Conservation (phyloP, 2,888 invertebrate genomes). For the Acanthopleura granulata region DNA sequence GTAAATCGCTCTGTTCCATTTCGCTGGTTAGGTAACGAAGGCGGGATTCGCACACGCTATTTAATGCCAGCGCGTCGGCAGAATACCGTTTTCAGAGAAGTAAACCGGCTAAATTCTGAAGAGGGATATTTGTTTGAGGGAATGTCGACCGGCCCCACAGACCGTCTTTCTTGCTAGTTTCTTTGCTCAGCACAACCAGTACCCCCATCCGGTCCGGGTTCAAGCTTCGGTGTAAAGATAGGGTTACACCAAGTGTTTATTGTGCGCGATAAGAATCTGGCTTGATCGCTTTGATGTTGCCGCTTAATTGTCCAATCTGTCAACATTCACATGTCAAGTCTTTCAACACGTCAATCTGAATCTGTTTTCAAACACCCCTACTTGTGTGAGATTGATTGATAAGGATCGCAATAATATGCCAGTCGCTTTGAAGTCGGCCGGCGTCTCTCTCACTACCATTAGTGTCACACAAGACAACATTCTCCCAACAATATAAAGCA, state of each 20-base stretch:
- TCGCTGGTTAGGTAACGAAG: not conserved
- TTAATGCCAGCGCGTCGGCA: not conserved
- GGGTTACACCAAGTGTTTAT: slow-evolving; percentile 48
- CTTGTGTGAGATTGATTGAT: slow-evolving; percentile 60
- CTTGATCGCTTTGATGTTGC: slow-evolving; percentile 52
- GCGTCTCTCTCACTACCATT: slow-evolving; percentile 34
- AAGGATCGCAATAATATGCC: slow-evolving; percentile 44
- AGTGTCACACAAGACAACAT: slow-evolving; percentile 25
- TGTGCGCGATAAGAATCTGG: slow-evolving; percentile 51
- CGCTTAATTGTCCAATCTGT: slow-evolving; percentile 62
- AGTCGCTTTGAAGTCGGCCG: slow-evolving; percentile 39
- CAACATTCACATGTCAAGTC: slow-evolving; percentile 55
- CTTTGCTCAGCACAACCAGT: not conserved
- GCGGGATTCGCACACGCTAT: not conserved
- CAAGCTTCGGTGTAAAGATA: slow-evolving; percentile 10
- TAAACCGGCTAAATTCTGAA: not conserved
- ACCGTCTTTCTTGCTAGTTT: not conserved
- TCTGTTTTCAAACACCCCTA: slow-evolving; percentile 62
- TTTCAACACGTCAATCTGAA: slow-evolving; percentile 62
- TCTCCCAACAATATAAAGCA: slow-evolving; percentile 9
- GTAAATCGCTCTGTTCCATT: not conserved
- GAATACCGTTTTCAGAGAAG: not conserved
- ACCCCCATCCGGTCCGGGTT: not conserved
- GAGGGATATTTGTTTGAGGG: not conserved
- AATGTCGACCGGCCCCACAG: not conserved